Conservation (phyloP, 2,888 invertebrate genomes). For the Electrophaes corylata region DNA sequence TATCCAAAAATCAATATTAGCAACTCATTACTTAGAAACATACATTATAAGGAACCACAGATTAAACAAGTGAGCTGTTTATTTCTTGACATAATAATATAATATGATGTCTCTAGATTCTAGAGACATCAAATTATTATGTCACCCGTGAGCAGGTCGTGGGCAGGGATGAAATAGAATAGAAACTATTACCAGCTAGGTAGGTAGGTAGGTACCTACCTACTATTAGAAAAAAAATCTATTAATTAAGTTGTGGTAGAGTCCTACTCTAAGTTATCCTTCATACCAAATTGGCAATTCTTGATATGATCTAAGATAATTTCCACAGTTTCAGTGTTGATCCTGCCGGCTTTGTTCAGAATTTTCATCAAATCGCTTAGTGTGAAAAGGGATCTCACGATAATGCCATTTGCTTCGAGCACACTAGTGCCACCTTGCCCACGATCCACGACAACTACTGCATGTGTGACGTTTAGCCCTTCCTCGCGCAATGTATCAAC, state of each 20-base stretch:
- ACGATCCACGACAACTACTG: conserved; percentile 95
- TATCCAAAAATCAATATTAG: too few relatives aligned
- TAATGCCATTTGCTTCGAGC: conserved; percentile 88
- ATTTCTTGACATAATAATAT: too few relatives aligned
- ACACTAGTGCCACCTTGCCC: conserved; percentile 94
- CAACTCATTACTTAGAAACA: too few relatives aligned
- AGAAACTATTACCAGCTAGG: background rate
- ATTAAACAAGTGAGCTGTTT: too few relatives aligned
- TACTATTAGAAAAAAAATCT: too few relatives aligned
- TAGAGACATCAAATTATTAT: too few relatives aligned
- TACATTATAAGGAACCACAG: too few relatives aligned
- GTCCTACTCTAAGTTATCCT: conserved; percentile 57
- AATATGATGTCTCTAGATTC: too few relatives aligned
- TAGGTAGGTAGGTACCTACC: too few relatives aligned
- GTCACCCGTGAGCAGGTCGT: too few relatives aligned
- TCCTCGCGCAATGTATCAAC: conserved; percentile 87
- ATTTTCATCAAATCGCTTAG: conserved; percentile 86
- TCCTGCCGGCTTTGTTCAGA: conserved; percentile 86
- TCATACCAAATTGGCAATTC: conserved; percentile 67
- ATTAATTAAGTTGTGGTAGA: too few relatives aligned
- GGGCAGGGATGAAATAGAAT: too few relatives aligned
- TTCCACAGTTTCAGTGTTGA: conserved; percentile 77
- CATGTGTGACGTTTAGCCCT: conserved; percentile 88
- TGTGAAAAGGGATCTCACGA: conserved; percentile 87
- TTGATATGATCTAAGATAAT: conserved; percentile 71